Conservation (phyloP, 2,113 vertebrate species). For the Atlantisia rogersi region DNA sequence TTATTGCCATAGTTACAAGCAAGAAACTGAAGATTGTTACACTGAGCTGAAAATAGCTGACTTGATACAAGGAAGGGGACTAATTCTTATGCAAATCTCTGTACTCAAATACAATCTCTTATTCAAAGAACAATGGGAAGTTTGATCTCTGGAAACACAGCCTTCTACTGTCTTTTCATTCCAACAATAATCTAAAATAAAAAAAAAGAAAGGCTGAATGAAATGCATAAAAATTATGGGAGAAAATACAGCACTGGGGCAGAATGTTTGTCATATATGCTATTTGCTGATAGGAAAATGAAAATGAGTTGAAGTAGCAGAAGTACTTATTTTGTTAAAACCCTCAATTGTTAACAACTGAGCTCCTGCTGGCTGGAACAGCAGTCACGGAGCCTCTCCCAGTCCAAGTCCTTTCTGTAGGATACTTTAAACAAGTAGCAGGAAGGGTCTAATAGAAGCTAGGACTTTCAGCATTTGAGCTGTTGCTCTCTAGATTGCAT, state of each 20-base stretch:
- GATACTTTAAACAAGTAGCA: neutral
- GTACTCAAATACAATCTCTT: slow-evolving; percentile 29
- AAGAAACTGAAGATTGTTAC: slow-evolving; percentile 70
- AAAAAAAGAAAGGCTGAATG: neutral
- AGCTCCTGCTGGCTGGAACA: neutral
- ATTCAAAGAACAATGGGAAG: slow-evolving; percentile 69
- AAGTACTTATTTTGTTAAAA: neutral
- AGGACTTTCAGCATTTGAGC: neutral
- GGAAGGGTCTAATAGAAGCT: neutral
- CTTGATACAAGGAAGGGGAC: slow-evolving; percentile 45
- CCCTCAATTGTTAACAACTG: neutral
- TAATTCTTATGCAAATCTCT: slow-evolving; percentile 76
- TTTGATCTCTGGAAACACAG: slow-evolving; percentile 54
- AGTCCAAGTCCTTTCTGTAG: neutral
- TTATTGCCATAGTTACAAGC: slow-evolving; percentile 82
- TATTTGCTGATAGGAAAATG: neutral
- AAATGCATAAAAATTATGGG: neutral
- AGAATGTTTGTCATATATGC: neutral
- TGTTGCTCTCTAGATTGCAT: neutral
- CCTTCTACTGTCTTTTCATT: slow-evolving; percentile 36
- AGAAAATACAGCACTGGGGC: neutral
- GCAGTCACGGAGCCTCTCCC: neutral
- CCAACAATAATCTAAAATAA: neutral
- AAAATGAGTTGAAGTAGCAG: neutral
- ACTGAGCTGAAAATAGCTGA: slow-evolving; percentile 76